These are phyloP conservation scores for Euura lappo DNA, from an alignment of 1,140 invertebrate species.

Conservation along the genomic window DNA sequence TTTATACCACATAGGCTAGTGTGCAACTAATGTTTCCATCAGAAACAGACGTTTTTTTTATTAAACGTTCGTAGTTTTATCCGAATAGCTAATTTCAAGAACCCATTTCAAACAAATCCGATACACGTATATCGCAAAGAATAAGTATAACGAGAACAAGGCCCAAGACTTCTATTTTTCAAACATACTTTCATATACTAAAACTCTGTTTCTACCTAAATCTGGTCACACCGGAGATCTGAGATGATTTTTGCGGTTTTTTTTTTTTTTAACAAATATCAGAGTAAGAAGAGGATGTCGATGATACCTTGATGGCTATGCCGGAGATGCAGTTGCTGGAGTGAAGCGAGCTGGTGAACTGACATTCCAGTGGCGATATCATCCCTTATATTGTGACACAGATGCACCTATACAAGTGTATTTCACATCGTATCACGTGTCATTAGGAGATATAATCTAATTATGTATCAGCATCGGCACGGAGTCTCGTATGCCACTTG, in stretches of 20 bases:
- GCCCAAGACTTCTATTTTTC: too few relatives aligned
- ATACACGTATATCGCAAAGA: too few relatives aligned
- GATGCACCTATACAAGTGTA: background rate
- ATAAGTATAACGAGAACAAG: too few relatives aligned
- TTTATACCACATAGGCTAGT: constrained; percentile 42
- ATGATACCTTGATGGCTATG: background rate
- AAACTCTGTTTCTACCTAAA: too few relatives aligned
- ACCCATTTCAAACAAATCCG: background rate
- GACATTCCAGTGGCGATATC: background rate
- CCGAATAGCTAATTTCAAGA: background rate
- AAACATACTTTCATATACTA: too few relatives aligned
- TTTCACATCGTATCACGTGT: background rate
- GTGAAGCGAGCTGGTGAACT: background rate
- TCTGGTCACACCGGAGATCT: too few relatives aligned
- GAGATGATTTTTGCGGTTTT: too few relatives aligned
- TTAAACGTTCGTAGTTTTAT: background rate
- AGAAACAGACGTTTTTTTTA: constrained; percentile 28
- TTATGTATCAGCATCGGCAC: background rate
- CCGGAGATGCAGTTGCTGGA: background rate
- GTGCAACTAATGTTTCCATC: constrained; percentile 38
- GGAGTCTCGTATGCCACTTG: background rate
- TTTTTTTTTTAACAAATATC: background rate
- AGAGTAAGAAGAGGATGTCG: background rate
- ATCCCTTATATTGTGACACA: background rate
- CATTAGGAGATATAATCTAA: background rate